Evolutionary conservation across 1,140 invertebrate species (phyloP).

Genomic region (Meloidogyne exigua): DNA sequence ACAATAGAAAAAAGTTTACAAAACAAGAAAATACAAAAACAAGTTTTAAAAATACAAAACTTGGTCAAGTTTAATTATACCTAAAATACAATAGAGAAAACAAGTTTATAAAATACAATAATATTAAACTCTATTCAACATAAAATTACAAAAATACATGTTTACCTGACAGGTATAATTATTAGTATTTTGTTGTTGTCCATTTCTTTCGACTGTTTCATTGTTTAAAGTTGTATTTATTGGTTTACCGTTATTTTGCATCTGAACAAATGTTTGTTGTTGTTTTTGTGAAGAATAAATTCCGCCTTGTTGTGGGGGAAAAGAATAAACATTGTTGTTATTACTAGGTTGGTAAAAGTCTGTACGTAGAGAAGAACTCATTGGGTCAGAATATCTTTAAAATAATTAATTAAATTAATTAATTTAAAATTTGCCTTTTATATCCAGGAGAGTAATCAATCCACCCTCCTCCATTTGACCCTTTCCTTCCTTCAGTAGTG

Average conservation of each 20-base stretch:
- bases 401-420: background rate
- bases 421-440: slow-evolving; percentile 13
- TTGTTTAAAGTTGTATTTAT: background rate
- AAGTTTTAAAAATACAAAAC: too few relatives aligned
- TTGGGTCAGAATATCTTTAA: slow-evolving; percentile 42
- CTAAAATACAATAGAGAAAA: too few relatives aligned
- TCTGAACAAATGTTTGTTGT: slow-evolving; percentile 6
- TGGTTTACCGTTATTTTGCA: slow-evolving; percentile 8
- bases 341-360: background rate
- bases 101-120: too few relatives aligned
- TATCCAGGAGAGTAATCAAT: slow-evolving; percentile 15
- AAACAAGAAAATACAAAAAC: too few relatives aligned
- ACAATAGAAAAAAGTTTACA: too few relatives aligned
- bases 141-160: too few relatives aligned
- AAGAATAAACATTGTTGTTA: background rate
- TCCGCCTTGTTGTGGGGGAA: background rate
- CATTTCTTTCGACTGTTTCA: background rate
- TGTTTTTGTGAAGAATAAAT: background rate
- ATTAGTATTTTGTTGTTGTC: background rate
- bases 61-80: too few relatives aligned
- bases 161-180: background rate
- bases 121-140: too few relatives aligned
- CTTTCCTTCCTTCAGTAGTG: background rate
- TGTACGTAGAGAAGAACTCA: background rate
- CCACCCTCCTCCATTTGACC: slow-evolving; percentile 23